Percentiles rank a stretch among this genome's conserved stretches.
phyloP scores from a whole-genome alignment of 2,797 vertebrate genomes.

The Otolemur crassicaudatus region DNA sequence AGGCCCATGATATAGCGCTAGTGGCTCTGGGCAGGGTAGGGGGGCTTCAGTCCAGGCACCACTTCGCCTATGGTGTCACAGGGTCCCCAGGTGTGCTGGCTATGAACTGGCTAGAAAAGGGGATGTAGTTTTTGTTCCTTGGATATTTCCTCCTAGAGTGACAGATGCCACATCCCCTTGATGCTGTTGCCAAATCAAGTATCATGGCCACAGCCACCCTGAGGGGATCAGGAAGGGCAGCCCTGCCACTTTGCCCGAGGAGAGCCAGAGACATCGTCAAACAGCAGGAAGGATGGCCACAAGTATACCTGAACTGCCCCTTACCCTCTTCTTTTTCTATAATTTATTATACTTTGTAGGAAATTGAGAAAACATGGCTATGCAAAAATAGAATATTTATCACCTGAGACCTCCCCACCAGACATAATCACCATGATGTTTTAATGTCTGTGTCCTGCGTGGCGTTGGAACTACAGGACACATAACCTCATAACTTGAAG shows the following conservation, averaged over 20 bases:
- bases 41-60: background rate
- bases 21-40: background rate
- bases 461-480: rapidly evolving
- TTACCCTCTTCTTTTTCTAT: background rate
- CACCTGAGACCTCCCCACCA: background rate
- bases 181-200: background rate
- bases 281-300: background rate
- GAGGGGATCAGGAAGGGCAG: background rate
- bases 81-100: rapidly evolving
- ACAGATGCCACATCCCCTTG: background rate
- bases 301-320: background rate
- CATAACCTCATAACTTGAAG: background rate
- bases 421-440: too few species aligned
- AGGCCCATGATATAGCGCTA: background rate
- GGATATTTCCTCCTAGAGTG: background rate
- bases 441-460: background rate
- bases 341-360: background rate
- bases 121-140: background rate
- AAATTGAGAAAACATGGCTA: background rate
- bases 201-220: background rate
- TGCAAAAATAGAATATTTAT: background rate
- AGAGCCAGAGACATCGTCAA: background rate
- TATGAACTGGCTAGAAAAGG: background rate
- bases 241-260: background rate
- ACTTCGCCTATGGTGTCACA: background rate